phyloP scores from a whole-genome alignment of 1,140 invertebrate genomes.

The Caenorhabditis latens region DNA sequence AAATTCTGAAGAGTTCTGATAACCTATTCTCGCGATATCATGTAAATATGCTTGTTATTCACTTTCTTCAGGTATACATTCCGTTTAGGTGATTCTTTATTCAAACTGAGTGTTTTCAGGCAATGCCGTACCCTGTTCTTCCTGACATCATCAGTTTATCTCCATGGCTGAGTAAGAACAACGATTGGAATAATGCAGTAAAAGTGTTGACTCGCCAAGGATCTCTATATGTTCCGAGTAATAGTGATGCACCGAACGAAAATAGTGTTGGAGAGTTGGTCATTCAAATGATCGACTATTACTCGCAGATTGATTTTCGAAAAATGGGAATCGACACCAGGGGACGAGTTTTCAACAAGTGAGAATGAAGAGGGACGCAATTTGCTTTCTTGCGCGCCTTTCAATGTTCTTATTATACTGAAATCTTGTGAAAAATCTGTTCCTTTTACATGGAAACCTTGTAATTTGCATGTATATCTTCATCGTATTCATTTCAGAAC shows the following conservation, averaged over 20 bases:
- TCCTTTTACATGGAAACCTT: no score
- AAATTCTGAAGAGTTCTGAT: not conserved
- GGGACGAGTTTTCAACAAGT: not conserved
- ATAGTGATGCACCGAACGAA: not conserved
- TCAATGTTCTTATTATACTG: no score
- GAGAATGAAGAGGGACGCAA: not conserved
- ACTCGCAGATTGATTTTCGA: constrained; percentile 20
- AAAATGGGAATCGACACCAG: not conserved
- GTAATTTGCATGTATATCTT: no score
- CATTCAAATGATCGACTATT: constrained; percentile 40
- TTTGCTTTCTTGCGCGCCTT: not conserved
- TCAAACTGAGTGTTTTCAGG: not conserved
- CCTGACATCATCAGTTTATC: not conserved
- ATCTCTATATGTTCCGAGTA: constrained; percentile 20
- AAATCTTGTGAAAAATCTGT: no score
- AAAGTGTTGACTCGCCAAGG: constrained; percentile 44
- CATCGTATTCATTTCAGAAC: not conserved
- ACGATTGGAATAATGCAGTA: constrained; percentile 42
- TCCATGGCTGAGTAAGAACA: constrained; percentile 5
- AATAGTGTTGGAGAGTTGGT: constrained; percentile 14
- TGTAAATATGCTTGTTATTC: constrained; percentile 18
- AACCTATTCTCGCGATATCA: constrained; percentile 11
- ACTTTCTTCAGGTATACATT: constrained; percentile 24
- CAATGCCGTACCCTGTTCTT: constrained; percentile 31
- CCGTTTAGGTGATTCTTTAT: no score